Evolutionary conservation across 2,797 vertebrate genomes (phyloP).

Genomic region (Triplophysa yarkandensis): DNA sequence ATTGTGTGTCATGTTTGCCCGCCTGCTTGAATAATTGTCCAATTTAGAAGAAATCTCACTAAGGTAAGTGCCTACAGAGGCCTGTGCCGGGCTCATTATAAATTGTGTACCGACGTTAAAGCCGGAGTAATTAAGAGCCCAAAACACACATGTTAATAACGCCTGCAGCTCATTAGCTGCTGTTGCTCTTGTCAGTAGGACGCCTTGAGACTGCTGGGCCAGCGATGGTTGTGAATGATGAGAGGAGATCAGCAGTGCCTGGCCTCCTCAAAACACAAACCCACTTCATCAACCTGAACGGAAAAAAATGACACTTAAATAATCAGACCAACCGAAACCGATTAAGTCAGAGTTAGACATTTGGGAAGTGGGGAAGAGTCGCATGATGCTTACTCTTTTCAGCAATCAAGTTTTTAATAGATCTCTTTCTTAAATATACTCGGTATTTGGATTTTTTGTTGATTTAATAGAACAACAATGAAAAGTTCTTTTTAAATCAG

Average conservation of each 20-base stretch:
- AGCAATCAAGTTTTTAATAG: background rate
- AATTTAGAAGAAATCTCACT: conserved; percentile 70
- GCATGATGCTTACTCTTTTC: background rate
- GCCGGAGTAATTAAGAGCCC: conserved; percentile 71
- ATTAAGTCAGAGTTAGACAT: conserved; percentile 12
- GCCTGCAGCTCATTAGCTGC: conserved; percentile 62
- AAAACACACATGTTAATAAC: conserved; percentile 71
- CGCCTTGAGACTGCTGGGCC: conserved; percentile 24
- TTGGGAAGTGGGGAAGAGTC: conserved; percentile 4
- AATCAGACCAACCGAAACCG: conserved; percentile 6
- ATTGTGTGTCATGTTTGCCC: conserved; percentile 74
- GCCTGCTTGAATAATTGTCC: conserved; percentile 72
- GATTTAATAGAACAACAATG: background rate
- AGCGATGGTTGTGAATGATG: conserved; percentile 38
- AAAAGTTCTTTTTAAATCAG: background rate
- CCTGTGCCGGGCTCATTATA: conserved; percentile 62
- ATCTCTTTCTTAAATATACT: conserved; percentile 11
- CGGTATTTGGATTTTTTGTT: conserved; percentile 13
- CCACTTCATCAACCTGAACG: conserved; percentile 18
- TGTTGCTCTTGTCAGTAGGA: conserved; percentile 53
- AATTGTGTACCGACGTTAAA: conserved; percentile 59
- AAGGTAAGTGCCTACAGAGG: conserved; percentile 65
- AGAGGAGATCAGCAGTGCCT: conserved; percentile 30
- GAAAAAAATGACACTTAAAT: conserved; percentile 6
- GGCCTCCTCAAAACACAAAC: conserved; percentile 35